Percentiles rank a stretch among this genome's conserved stretches.
Conservation (phyloP, 2,888 invertebrate species). For the Cheilosia vernalis region DNA sequence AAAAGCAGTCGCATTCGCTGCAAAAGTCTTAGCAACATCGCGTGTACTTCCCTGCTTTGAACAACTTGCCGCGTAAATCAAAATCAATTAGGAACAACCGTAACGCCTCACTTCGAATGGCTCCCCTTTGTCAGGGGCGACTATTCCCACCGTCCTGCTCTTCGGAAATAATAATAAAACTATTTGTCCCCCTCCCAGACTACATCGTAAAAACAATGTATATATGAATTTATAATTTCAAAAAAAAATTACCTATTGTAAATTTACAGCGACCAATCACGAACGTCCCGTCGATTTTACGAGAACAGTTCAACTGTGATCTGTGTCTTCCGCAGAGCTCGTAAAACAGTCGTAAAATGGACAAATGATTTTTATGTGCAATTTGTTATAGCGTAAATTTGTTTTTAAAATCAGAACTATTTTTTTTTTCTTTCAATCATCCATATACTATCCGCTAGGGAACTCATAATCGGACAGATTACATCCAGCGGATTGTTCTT, state of each 20-base stretch:
- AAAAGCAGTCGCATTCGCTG: too few species aligned
- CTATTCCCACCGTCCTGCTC: slow-evolving; percentile 49
- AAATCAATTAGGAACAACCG: slow-evolving; percentile 64
- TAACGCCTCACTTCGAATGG: slow-evolving; percentile 37
- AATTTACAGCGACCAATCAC: slow-evolving; percentile 7
- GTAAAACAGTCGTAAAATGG: slow-evolving; percentile 1
- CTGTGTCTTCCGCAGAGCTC: not conserved
- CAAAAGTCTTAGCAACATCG: not conserved
- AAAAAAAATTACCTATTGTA: slow-evolving; percentile 4
- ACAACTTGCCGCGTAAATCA: slow-evolving; percentile 56
- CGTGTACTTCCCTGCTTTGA: slow-evolving; percentile 26
- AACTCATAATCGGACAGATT: not conserved
- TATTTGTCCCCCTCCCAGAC: slow-evolving; percentile 55
- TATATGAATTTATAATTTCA: slow-evolving; percentile 56
- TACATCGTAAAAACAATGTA: slow-evolving; percentile 57
- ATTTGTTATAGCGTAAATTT: not conserved
- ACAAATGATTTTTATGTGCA: not conserved
- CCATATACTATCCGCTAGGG: not conserved
- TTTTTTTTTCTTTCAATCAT: not conserved
- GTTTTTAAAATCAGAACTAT: not conserved
- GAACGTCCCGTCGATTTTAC: not conserved
- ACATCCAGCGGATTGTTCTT: not conserved
- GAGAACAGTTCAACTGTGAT: too few species aligned
- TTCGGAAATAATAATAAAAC: slow-evolving; percentile 59
- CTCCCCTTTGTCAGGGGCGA: slow-evolving; percentile 49